phyloP scores from a whole-genome alignment of 1,140 invertebrate genomes.

The Hermetia illucens region DNA sequence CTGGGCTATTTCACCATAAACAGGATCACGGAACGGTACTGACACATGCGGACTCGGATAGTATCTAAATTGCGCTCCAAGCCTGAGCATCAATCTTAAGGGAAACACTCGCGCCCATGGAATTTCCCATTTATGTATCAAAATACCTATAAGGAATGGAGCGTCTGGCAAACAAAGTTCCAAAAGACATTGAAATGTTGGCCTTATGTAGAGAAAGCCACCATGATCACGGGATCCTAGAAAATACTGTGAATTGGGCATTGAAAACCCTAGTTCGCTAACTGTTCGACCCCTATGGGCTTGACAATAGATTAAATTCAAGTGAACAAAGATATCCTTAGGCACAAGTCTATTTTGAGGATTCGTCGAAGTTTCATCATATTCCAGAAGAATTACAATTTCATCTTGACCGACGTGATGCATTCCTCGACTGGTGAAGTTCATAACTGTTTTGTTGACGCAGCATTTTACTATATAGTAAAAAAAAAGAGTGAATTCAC shows the following conservation, averaged over 20 bases:
- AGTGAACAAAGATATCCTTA: conserved; percentile 62
- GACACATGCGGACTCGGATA: conserved; percentile 79
- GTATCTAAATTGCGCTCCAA: conserved; percentile 77
- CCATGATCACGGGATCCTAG: conserved; percentile 68
- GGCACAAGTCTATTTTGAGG: conserved; percentile 50
- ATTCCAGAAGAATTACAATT: conserved; percentile 64
- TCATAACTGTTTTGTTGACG: conserved; percentile 65
- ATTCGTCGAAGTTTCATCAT: conserved; percentile 55
- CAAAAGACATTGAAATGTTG: conserved; percentile 71
- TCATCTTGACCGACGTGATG: conserved; percentile 77
- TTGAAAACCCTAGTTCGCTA: conserved; percentile 56
- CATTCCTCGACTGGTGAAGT: conserved; percentile 64
- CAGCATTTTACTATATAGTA: conserved; percentile 62
- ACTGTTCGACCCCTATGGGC: conserved; percentile 58
- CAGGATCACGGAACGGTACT: conserved; percentile 60
- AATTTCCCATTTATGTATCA: conserved; percentile 76
- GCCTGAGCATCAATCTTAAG: conserved; percentile 42
- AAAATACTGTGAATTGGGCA: conserved; percentile 44
- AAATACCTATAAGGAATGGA: conserved; percentile 65
- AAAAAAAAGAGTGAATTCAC: conserved; percentile 11
- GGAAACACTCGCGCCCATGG: conserved; percentile 74
- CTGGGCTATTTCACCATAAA: conserved; percentile 79
- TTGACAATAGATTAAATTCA: conserved; percentile 61
- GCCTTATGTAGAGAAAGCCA: conserved; percentile 70
- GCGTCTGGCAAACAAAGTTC: conserved; percentile 58